Evolutionary conservation across 2,797 vertebrate genomes (phyloP).

Genomic region (Holocentrus rufus): DNA sequence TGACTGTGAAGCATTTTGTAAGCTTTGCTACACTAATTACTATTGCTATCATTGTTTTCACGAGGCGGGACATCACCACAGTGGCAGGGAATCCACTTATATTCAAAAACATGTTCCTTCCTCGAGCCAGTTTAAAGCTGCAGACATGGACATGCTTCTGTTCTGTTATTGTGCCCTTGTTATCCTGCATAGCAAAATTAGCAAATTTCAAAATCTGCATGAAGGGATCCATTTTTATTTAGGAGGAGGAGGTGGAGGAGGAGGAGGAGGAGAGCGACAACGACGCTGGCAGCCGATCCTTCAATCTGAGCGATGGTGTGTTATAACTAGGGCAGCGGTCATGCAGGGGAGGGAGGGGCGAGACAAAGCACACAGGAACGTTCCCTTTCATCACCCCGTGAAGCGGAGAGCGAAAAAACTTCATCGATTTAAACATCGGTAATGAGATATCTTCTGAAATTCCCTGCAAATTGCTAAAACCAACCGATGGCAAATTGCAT

Average conservation of each 20-base stretch:
- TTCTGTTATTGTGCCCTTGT: not conserved
- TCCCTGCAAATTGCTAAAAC: constrained; percentile 15
- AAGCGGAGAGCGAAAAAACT: not conserved
- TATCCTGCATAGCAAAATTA: constrained; percentile 4
- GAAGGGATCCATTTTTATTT: constrained; percentile 2
- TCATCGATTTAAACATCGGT: constrained; percentile 9
- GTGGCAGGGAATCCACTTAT: too few species aligned
- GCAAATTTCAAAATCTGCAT: constrained; percentile 14
- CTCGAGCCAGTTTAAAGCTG: not conserved
- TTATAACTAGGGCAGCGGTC: constrained; percentile 43
- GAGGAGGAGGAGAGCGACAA: not conserved
- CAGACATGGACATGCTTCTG: not conserved
- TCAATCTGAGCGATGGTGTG: constrained; percentile 44
- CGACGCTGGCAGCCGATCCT: constrained; percentile 13
- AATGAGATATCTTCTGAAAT: constrained; percentile 30
- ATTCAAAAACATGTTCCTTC: not conserved
- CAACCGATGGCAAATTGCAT: constrained; percentile 18
- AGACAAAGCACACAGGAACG: constrained; percentile 19
- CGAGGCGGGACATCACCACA: too few species aligned
- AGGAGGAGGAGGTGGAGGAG: not conserved
- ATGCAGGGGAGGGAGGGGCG: constrained; percentile 10
- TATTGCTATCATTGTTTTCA: too few species aligned
- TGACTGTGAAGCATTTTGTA: too few species aligned
- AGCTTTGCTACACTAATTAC: too few species aligned
- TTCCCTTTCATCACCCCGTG: constrained; percentile 18